These are phyloP conservation scores for Macrotus californicus DNA, from an alignment of 2,113 vertebrate species.

Conservation along the genomic window DNA sequence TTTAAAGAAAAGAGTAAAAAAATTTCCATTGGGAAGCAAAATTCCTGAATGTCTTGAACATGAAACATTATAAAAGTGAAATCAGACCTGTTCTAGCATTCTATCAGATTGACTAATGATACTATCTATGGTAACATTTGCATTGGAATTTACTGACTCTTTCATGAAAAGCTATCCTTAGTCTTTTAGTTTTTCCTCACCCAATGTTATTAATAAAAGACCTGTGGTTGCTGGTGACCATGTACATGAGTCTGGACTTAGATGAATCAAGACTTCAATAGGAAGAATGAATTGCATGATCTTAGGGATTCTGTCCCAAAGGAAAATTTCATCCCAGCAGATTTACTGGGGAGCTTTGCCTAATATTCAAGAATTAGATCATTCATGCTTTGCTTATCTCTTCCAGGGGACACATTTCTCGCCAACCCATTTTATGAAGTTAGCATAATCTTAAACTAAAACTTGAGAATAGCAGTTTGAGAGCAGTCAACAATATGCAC, in stretches of 20 bases:
- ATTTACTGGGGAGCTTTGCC: background rate
- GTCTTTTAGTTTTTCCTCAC: background rate
- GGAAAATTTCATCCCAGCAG: background rate
- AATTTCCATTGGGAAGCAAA: background rate
- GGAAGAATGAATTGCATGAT: background rate
- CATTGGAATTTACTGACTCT: background rate
- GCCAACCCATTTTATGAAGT: background rate
- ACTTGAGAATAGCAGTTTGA: background rate
- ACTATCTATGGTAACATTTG: background rate
- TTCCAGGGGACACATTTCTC: background rate
- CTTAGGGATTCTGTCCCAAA: background rate
- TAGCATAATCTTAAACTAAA: background rate
- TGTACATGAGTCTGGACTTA: background rate
- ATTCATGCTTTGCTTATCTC: background rate
- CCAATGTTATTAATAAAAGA: background rate
- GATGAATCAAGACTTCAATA: constrained; percentile 29
- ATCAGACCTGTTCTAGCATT: background rate
- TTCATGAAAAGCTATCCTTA: background rate
- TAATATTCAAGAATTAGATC: background rate
- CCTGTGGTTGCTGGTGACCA: background rate
- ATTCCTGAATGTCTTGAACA: background rate
- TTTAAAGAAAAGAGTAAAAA: background rate
- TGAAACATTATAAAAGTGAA: background rate
- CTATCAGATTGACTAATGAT: background rate
- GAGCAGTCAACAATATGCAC: background rate